Evolutionary conservation across 1,140 invertebrate species (phyloP).

Genomic region (Conus ventricosus): DNA sequence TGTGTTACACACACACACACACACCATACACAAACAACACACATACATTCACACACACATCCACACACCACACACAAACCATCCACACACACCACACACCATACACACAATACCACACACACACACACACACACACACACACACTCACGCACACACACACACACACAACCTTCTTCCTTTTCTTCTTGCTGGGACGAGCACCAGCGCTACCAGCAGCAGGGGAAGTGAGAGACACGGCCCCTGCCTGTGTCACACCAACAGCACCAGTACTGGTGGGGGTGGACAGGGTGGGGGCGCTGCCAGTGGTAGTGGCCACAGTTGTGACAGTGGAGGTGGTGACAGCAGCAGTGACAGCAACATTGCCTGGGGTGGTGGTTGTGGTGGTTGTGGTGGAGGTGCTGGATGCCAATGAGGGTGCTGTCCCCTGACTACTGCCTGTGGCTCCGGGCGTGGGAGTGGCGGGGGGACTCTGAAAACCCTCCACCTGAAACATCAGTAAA

Average conservation of each 20-base stretch:
- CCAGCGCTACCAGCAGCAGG: neutral
- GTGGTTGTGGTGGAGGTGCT: neutral
- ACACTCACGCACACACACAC: no score
- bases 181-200: conserved; percentile 15
- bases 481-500: neutral
- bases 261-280: no score
- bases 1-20: no score
- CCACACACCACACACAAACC: neutral
- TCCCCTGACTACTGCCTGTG: neutral
- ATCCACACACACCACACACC: no score
- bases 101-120: no score
- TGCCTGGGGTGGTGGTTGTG: neutral
- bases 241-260: no score
- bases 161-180: conserved; percentile 7
- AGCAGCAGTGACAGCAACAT: neutral
- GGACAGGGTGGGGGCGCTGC: no score
- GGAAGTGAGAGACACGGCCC: neutral
- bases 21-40: no score
- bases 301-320: neutral
- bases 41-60: no score
- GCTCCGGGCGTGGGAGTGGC: neutral
- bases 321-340: neutral
- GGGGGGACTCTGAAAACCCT: conserved; percentile 3
- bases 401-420: neutral
- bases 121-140: no score